Evolutionary conservation across 2,888 invertebrate species (phyloP).

Genomic region (Melanophora roralis): DNA sequence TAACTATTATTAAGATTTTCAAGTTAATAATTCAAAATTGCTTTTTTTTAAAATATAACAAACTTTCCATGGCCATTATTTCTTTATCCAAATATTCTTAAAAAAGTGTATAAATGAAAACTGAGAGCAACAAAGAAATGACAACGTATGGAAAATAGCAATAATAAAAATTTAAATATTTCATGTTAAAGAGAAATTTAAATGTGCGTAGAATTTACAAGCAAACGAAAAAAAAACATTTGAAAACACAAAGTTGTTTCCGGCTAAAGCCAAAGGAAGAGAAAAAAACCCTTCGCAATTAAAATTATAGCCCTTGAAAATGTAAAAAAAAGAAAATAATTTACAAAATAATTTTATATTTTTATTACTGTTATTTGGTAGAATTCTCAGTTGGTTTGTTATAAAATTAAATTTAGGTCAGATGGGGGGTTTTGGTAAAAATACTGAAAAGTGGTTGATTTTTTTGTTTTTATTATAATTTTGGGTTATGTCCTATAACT

Average conservation of each 20-base stretch:
- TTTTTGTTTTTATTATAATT: neutral
- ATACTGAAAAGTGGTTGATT: neutral
- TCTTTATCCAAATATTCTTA: no score
- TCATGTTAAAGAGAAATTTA: slow-evolving; percentile 64
- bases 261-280: slow-evolving; percentile 19
- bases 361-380: slow-evolving; percentile 1
- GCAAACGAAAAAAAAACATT: slow-evolving; percentile 6
- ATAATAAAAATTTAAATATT: slow-evolving; percentile 61
- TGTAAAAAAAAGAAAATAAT: slow-evolving; percentile 4
- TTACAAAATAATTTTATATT: slow-evolving; percentile 12
- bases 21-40: no score
- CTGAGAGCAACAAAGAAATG: neutral
- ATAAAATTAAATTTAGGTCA: slow-evolving; percentile 39
- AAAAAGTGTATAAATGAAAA: neutral
- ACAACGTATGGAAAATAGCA: neutral
- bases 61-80: no score
- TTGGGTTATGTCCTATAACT: neutral
- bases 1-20: no score
- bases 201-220: slow-evolving; percentile 40
- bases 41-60: no score
- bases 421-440: slow-evolving; percentile 8
- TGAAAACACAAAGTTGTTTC: slow-evolving; percentile 46
- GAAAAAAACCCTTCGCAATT: neutral
- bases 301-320: slow-evolving; percentile 23
- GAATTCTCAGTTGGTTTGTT: neutral